Evolutionary conservation across 2,888 invertebrate genomes (phyloP).

Genomic region (Axea sp.): DNA sequence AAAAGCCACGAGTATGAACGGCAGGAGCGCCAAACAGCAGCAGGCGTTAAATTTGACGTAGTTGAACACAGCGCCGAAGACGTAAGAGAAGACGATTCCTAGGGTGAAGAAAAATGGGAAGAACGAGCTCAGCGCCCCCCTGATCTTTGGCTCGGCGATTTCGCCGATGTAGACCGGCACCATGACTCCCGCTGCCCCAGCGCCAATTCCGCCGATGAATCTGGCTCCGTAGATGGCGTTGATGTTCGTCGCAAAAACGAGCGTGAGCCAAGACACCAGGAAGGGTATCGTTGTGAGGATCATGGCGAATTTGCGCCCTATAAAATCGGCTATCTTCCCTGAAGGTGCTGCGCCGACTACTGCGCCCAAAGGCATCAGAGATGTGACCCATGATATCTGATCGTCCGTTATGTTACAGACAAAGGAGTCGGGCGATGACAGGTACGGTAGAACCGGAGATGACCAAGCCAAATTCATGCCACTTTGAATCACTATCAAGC

Average conservation of each 20-base stretch:
- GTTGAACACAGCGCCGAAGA: slow-evolving; percentile 77
- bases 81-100: slow-evolving; percentile 80
- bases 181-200: slow-evolving; percentile 78
- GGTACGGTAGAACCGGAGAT: slow-evolving; percentile 70
- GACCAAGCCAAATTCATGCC: slow-evolving; percentile 75
- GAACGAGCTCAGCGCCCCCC: slow-evolving; percentile 80
- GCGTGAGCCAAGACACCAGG: slow-evolving; percentile 78
- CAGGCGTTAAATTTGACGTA: slow-evolving; percentile 79
- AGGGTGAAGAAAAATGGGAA: slow-evolving; percentile 80
- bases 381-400: slow-evolving; percentile 70
- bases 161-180: slow-evolving; percentile 81
- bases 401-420: slow-evolving; percentile 63
- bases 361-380: slow-evolving; percentile 71
- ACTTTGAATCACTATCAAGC: slow-evolving; percentile 71
- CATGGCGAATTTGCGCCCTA: slow-evolving; percentile 71
- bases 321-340: slow-evolving; percentile 72
- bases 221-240: slow-evolving; percentile 68
- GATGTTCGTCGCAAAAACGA: slow-evolving; percentile 69
- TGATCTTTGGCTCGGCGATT: slow-evolving; percentile 79
- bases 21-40: slow-evolving; percentile 75
- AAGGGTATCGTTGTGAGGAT: slow-evolving; percentile 70
- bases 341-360: slow-evolving; percentile 72
- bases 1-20: slow-evolving; percentile 74
- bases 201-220: slow-evolving; percentile 80
- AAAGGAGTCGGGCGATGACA: slow-evolving; percentile 66